phyloP scores from a whole-genome alignment of 53 echinoderm and acorn worm species.

The Hippasteria phrygiana region DNA sequence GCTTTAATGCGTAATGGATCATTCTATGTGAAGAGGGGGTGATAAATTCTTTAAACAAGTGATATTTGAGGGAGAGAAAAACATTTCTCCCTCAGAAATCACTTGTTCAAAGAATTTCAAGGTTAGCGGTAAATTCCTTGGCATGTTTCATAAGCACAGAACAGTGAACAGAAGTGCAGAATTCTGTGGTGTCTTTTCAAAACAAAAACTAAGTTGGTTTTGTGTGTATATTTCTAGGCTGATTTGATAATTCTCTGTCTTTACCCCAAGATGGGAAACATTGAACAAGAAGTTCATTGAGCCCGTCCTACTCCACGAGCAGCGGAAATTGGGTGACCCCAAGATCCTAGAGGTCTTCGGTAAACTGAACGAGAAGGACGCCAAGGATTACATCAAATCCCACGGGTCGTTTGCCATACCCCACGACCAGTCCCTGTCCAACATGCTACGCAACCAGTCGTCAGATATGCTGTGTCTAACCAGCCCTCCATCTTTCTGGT shows the following conservation, averaged over 20 bases:
- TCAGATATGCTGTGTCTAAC: slow-evolving; percentile 40
- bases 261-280: slow-evolving; percentile 66
- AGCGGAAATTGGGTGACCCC: slow-evolving; percentile 41
- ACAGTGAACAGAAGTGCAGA: too few relatives aligned
- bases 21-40: too few relatives aligned
- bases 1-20: too few relatives aligned
- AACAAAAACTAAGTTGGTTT: too few relatives aligned
- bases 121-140: too few relatives aligned
- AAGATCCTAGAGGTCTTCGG: slow-evolving; percentile 84
- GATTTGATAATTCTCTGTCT: neutral
- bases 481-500: slow-evolving; percentile 30
- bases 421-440: slow-evolving; percentile 11
- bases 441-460: slow-evolving; percentile 41
- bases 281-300: slow-evolving; percentile 78
- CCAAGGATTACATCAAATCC: slow-evolving; percentile 76
- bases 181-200: too few relatives aligned
- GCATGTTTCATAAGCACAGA: too few relatives aligned
- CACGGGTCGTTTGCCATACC: slow-evolving; percentile 74
- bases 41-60: too few relatives aligned
- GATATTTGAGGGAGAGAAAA: too few relatives aligned
- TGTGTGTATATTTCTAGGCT: too few relatives aligned
- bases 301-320: slow-evolving; percentile 73
- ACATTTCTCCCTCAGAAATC: too few relatives aligned
- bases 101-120: too few relatives aligned
- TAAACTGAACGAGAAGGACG: slow-evolving; percentile 87